A percentile compares a stretch with the other conserved stretches of the same genome.
These are phyloP conservation scores for Marronus borbonicus DNA, from an alignment of 2,888 invertebrate genomes.

Conservation along the genomic window DNA sequence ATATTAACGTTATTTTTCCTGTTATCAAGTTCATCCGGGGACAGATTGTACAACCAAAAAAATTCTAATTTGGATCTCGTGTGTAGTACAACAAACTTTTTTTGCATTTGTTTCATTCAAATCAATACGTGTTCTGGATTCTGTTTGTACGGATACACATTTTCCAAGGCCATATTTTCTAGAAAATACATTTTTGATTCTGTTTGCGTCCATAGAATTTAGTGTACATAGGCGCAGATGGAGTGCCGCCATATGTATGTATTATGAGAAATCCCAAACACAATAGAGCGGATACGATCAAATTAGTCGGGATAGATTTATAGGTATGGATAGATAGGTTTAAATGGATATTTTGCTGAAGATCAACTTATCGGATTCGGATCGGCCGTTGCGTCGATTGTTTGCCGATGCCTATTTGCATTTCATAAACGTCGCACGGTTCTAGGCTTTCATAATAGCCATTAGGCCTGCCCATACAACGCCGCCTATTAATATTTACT, in stretches of 20 bases:
- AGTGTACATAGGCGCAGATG: too few relatives aligned
- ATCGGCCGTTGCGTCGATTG: not conserved
- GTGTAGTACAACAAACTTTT: too few relatives aligned
- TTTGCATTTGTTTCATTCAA: too few relatives aligned
- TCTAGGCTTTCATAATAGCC: not conserved
- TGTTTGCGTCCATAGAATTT: too few relatives aligned
- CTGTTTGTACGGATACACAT: too few relatives aligned
- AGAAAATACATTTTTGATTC: too few relatives aligned
- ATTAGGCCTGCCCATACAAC: not conserved
- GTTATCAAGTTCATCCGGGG: too few relatives aligned
- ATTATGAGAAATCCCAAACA: not conserved
- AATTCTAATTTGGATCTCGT: too few relatives aligned
- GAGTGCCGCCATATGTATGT: not conserved
- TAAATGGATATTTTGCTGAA: not conserved
- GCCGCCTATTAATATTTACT: not conserved
- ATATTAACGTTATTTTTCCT: too few relatives aligned
- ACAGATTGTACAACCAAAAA: too few relatives aligned
- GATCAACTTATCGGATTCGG: not conserved
- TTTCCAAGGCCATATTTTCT: too few relatives aligned
- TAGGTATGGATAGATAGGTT: not conserved
- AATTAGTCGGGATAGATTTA: slow-evolving; percentile 2
- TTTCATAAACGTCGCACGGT: not conserved
- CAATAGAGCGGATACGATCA: not conserved
- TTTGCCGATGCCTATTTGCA: slow-evolving; percentile 10
- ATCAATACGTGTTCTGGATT: too few relatives aligned